These are phyloP conservation scores for Cephus sareptanus DNA, from an alignment of 2,888 invertebrate species.

Conservation along the genomic window DNA sequence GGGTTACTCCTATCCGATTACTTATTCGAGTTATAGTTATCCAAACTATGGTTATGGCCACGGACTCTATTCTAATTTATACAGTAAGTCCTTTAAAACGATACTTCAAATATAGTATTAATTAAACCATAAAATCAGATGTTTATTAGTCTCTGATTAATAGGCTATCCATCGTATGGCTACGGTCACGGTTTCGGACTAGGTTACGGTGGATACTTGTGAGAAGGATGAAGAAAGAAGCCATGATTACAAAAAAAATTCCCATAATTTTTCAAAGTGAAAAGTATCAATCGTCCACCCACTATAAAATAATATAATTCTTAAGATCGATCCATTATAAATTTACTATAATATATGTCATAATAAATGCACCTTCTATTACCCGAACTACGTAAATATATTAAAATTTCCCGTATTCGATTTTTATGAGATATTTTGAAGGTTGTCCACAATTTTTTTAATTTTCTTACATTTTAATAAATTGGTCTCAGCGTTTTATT, in stretches of 20 bases:
- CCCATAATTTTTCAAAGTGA: neutral
- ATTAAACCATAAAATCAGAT: neutral
- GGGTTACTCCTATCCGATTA: conserved; percentile 33
- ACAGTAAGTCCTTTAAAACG: conserved; percentile 13
- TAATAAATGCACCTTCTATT: neutral
- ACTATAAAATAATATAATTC: neutral
- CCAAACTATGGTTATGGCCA: conserved; percentile 38
- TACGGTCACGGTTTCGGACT: conserved; percentile 47
- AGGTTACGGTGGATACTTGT: conserved; percentile 19
- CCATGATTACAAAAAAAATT: neutral
- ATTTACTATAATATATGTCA: neutral
- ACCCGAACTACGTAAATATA: neutral
- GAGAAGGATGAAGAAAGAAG: neutral
- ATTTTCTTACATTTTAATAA: neutral
- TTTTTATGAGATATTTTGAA: neutral
- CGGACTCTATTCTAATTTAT: conserved; percentile 29
- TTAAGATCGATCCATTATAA: neutral
- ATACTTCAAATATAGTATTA: neutral
- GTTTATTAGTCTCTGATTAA: neutral
- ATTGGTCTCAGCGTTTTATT: neutral
- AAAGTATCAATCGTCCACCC: neutral
- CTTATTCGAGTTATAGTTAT: conserved; percentile 33
- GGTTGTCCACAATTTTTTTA: no score
- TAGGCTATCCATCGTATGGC: conserved; percentile 27
- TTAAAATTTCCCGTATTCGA: neutral